Evolutionary conservation across 2,797 vertebrate species (phyloP).

Genomic region (Calcarius lapponicus): DNA sequence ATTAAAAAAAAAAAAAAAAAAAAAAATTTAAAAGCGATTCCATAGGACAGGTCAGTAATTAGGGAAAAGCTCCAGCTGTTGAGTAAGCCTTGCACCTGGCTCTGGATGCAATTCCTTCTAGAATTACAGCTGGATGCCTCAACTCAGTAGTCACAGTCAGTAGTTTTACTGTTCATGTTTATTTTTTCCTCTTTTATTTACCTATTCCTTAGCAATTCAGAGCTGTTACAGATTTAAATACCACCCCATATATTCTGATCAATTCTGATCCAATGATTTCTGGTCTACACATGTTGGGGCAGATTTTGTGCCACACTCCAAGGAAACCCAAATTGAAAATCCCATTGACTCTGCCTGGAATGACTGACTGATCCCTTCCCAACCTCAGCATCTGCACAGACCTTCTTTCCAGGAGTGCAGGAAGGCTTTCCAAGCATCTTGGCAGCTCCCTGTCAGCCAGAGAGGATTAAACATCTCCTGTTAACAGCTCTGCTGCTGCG

Average conservation of each 20-base stretch:
- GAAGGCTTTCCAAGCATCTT: not conserved
- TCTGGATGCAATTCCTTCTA: not conserved
- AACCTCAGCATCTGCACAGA: not conserved
- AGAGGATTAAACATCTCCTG: not conserved
- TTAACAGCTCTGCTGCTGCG: not conserved
- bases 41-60: not conserved
- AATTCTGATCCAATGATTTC: not conserved
- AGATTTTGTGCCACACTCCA: not conserved
- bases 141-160: not conserved
- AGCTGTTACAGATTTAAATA: not conserved
- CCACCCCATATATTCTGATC: not conserved
- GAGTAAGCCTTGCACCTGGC: not conserved
- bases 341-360: not conserved
- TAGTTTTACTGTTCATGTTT: not conserved
- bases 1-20: not conserved
- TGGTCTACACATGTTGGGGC: rapidly evolving
- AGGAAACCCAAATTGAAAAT: not conserved
- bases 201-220: not conserved
- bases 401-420: not conserved
- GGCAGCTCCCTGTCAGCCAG: conserved; percentile 4
- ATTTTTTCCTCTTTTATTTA: not conserved
- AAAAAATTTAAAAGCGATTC: not conserved
- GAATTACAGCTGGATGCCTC: not conserved
- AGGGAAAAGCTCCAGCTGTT: not conserved
- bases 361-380: not conserved